Evolutionary conservation across 2,113 vertebrate genomes (phyloP), one percentile per base, ranked within the genome.

Genomic region (Hydrochoerus hydrochaeris): DNA sequence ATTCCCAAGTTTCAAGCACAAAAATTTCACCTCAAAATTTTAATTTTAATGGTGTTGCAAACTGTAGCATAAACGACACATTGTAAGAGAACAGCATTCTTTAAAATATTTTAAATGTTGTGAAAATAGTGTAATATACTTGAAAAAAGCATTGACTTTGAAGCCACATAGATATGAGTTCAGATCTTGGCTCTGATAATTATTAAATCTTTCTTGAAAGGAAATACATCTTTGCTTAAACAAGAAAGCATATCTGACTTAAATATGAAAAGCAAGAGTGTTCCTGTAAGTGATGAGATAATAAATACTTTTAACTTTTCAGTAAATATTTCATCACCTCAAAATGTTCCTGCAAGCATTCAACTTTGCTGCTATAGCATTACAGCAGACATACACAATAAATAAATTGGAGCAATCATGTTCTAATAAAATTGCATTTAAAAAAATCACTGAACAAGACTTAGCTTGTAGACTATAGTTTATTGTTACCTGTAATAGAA

Each of bases 351-450:
- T 63, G 52, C n/a, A 69, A 24, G 22, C 69, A 24, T 16, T 58
- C n/a, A 78, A 16, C 14, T 71, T 28, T 90, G 73, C 24, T 69
- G 1, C 60, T 69, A 7, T 78, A 54, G 22, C 52, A 78, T 26
- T 30, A 84, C 46, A 78, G 28, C 14, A 92, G 30, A 32, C 58
- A 57, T 9, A 83, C 11, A 65, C 28, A 90, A 35, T 35, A 83
- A n/a, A 28, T 60, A 5, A 88, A 52, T 24, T 41, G 71, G 54
- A 81, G 1, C 35, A 41, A 9, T 1, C 92, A 28, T 88, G 60
- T 63, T 54, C 49, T 57, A 94, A n/a, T 81, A 81, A 92, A 94
- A 65, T 81, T 89, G 35, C 54, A 81, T 54, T 94, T 63, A 92
- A 30, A 69, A 69, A 80, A 86, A 67, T 89, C 63, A 82, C 20